A percentile compares a stretch with the other conserved stretches of the same genome.
Evolutionary conservation across 2,113 vertebrate genomes (phyloP).

Genomic region (Mustela nigripes): DNA sequence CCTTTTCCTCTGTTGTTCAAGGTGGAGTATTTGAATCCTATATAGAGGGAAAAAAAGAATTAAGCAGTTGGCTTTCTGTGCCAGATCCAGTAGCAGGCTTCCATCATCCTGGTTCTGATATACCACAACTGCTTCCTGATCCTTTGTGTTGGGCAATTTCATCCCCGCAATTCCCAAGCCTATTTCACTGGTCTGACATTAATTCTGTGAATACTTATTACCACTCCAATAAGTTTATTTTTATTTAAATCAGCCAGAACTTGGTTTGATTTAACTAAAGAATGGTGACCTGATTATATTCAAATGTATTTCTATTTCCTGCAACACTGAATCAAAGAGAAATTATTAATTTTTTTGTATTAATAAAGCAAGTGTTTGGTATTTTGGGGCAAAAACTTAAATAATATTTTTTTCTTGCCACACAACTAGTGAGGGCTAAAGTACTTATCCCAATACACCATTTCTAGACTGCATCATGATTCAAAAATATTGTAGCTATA

Average conservation of each 20-base stretch:
- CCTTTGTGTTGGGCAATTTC: background rate
- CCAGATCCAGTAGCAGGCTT: background rate
- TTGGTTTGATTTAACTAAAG: background rate
- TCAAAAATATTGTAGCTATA: conserved; percentile 1
- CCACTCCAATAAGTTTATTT: background rate
- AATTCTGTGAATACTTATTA: conserved; percentile 4
- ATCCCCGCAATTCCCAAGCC: background rate
- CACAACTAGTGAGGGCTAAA: background rate
- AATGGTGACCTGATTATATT: conserved; percentile 14
- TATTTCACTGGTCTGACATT: background rate
- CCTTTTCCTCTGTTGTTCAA: background rate
- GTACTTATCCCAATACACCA: background rate
- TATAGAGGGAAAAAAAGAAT: background rate
- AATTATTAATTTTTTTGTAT: background rate
- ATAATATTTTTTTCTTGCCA: background rate
- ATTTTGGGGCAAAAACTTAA: background rate
- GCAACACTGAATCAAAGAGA: background rate
- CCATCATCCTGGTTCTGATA: background rate
- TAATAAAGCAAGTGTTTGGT: background rate
- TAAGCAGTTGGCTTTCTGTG: background rate
- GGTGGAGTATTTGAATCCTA: background rate
- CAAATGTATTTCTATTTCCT: conserved; percentile 31
- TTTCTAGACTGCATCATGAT: background rate
- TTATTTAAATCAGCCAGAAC: background rate
- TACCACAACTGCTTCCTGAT: background rate